Conservation (phyloP, 2,113 vertebrate species). For the Strigops habroptila region DNA sequence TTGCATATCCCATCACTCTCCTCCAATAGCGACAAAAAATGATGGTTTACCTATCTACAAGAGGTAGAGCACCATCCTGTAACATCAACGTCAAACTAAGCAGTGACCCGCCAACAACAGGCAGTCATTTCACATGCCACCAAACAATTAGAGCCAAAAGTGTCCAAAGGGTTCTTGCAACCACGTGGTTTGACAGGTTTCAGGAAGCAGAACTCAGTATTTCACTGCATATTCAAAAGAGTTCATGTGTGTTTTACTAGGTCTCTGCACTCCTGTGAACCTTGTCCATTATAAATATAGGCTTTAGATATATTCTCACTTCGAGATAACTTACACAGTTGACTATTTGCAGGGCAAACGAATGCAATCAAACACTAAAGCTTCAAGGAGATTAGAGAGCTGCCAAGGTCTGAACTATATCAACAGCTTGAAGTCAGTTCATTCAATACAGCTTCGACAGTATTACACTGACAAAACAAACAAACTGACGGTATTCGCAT, state of each 20-base stretch:
- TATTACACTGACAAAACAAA: slow-evolving; percentile 67
- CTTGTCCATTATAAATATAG: slow-evolving; percentile 68
- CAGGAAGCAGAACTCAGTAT: not conserved
- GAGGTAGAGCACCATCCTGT: not conserved
- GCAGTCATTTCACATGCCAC: not conserved
- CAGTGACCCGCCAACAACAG: not conserved
- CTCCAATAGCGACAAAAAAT: not conserved
- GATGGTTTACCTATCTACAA: accelerated
- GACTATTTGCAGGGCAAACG: slow-evolving; percentile 78
- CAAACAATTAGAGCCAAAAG: slow-evolving; percentile 36
- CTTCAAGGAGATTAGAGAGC: slow-evolving; percentile 76
- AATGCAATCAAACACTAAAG: slow-evolving; percentile 76
- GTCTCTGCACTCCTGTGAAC: slow-evolving; percentile 53
- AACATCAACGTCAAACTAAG: not conserved
- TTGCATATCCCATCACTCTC: not conserved
- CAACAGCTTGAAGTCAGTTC: slow-evolving; percentile 73
- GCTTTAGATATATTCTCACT: slow-evolving; percentile 72
- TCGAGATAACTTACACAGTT: slow-evolving; percentile 71
- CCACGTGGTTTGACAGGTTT: not conserved
- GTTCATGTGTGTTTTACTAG: slow-evolving; percentile 39
- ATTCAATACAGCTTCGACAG: slow-evolving; percentile 69
- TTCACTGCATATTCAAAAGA: slow-evolving; percentile 28
- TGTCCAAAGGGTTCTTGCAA: not conserved
- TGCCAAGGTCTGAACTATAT: slow-evolving; percentile 78
- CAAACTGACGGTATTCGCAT: not conserved